These are phyloP conservation scores for Escarpia spicata DNA, from an alignment of 2,888 invertebrate species.

Conservation along the genomic window DNA sequence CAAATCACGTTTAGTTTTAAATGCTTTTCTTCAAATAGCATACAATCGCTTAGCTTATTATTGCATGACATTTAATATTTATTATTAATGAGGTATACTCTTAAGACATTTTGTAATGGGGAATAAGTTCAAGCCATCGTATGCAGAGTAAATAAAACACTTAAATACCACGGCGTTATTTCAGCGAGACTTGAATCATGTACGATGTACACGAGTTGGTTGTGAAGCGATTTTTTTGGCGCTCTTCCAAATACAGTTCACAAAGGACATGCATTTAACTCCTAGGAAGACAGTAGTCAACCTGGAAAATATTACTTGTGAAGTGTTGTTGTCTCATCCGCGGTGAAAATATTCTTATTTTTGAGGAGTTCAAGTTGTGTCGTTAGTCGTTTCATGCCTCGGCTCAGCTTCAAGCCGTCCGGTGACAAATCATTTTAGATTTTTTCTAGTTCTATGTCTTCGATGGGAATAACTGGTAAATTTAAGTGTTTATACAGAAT, in stretches of 20 bases:
- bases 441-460: neutral
- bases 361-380: neutral
- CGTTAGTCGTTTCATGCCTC: neutral
- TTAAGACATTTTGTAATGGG: neutral
- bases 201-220: slow-evolving; percentile 28
- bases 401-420: neutral
- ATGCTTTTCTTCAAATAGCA: neutral
- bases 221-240: slow-evolving; percentile 28
- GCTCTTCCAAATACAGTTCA: neutral
- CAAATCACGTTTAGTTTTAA: neutral
- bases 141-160: neutral
- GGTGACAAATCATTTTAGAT: neutral
- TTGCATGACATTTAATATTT: neutral
- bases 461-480: slow-evolving; percentile 13
- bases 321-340: neutral
- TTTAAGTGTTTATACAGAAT: neutral
- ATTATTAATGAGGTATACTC: neutral
- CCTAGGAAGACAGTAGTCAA: neutral
- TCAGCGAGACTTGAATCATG: slow-evolving; percentile 8
- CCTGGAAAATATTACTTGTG: neutral
- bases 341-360: neutral
- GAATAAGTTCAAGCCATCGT: neutral
- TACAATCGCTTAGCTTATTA: neutral
- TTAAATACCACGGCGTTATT: slow-evolving; percentile 8
- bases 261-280: slow-evolving; percentile 6